Base-by-base conservation (phyloP, 2,113 vertebrate genomes). In the Brevimyrus niger region DNA sequence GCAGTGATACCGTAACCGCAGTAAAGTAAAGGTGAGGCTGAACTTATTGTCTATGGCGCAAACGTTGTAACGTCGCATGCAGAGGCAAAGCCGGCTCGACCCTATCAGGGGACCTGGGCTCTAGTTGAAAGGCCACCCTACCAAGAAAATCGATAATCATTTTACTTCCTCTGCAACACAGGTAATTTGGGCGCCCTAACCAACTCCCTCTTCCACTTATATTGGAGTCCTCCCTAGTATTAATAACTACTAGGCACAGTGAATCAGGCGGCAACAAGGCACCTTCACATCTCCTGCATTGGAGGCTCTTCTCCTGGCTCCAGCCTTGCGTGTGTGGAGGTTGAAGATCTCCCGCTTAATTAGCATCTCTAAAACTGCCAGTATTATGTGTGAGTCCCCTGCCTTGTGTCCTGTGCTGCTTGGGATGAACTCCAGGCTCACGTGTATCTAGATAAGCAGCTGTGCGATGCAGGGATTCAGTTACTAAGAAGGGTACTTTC, bases 1-100 rank as follows among this genome's bases (percentile, higher is more conserved):
- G 97, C 91, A 97, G 94, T 2, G 96, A 89, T 17, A 97, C 93
- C 90, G 96, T 98, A 93, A 98, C 97, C 38, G 96, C 93, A 51
- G 97, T 97, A 93, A 97, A 98, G 51, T 97, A 91, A 97, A 96
- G 93, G 95, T 96, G 91, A 97, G 89, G 8, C 96, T 96, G 89
- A 96, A 95, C 89, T 93, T 94, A 91, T 96, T 95, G 73, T 96
- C 96, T 84, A 97, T 91, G 88, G 94, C 93, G 83, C 92, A 94
- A 90, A 95, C 94, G 88, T 98, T 95, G 90, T 97, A 98, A 61
- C 0, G 6, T 9, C 55, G 9, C 47, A n/a, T 0, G 7, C 23
- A 3, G 23, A n/a, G 58, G 58, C 58, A 10, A 23, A 2, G 8
- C 8, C 0, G 2, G 58, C 23, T 9, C 3, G 2, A 27, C 58